phyloP scores from a whole-genome alignment of 2,888 invertebrate species.

The Phoenoteleia sp. region DNA sequence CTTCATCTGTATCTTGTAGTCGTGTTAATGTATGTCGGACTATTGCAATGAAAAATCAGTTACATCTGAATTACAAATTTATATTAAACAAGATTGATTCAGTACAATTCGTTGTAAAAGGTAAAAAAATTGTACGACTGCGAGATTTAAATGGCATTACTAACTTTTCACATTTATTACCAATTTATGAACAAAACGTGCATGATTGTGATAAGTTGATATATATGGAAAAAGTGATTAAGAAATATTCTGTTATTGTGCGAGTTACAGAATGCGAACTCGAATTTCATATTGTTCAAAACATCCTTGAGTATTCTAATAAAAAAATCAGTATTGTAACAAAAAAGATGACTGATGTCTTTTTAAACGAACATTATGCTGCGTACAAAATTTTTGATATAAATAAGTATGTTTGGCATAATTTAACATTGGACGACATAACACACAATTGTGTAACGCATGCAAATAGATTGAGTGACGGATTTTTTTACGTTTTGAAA shows the following conservation, averaged over 20 bases:
- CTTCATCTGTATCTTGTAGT: neutral
- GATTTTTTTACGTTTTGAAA: neutral
- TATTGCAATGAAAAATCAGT: neutral
- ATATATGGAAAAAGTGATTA: neutral
- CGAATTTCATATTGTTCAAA: neutral
- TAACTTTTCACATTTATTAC: neutral
- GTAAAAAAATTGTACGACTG: neutral
- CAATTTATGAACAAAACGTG: neutral
- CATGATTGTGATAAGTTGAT: neutral
- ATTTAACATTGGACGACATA: neutral
- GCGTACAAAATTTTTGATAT: neutral
- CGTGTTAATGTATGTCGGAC: neutral
- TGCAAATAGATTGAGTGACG: neutral
- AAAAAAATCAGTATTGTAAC: neutral
- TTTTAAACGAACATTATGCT: neutral
- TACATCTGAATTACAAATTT: neutral
- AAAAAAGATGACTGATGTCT: neutral
- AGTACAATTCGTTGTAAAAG: neutral
- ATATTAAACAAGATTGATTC: neutral
- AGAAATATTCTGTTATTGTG: neutral
- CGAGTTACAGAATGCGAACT: neutral
- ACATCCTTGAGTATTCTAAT: neutral
- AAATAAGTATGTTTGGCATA: neutral
- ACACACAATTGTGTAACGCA: neutral
- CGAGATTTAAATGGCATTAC: neutral